A percentile compares a stretch with the other conserved stretches of the same genome.
Evolutionary conservation across 1,140 invertebrate genomes (phyloP).

Genomic region (Thalassaphorura encarpata): DNA sequence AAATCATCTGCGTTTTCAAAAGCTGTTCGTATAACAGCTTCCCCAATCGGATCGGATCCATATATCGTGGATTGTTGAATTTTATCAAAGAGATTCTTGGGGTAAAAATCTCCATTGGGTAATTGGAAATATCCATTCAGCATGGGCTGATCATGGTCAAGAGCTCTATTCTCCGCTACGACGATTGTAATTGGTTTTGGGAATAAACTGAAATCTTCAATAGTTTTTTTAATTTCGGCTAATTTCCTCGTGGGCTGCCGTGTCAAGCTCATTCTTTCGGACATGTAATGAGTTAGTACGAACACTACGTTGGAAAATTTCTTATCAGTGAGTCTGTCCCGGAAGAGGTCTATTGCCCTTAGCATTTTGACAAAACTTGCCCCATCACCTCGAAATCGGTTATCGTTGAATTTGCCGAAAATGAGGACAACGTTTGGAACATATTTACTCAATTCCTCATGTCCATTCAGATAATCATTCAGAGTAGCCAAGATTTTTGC

Average conservation of each 20-base stretch:
- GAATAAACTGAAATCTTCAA: constrained; percentile 7
- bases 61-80: not conserved
- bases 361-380: constrained; percentile 14
- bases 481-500: constrained; percentile 13
- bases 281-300: not conserved
- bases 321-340: constrained; percentile 4
- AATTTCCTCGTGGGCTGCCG: not conserved
- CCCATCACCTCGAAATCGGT: constrained; percentile 1
- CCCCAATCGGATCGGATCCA: no score
- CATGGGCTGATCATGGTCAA: not conserved
- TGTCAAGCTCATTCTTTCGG: not conserved
- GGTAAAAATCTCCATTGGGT: constrained; percentile 18
- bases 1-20: no score
- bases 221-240: not conserved
- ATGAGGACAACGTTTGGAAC: constrained; percentile 10
- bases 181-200: constrained; percentile 8
- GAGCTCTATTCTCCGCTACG: constrained; percentile 11
- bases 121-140: constrained; percentile 11
- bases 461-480: constrained; percentile 4
- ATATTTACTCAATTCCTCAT: constrained; percentile 10
- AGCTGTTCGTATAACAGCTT: no score
- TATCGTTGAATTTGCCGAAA: not conserved
- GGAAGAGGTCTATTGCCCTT: not conserved
- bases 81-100: constrained; percentile 14
- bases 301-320: constrained; percentile 11